Percentiles rank a stretch among this genome's conserved stretches.
phyloP scores from a whole-genome alignment of 2,113 vertebrate species.

The Jaculus jaculus region DNA sequence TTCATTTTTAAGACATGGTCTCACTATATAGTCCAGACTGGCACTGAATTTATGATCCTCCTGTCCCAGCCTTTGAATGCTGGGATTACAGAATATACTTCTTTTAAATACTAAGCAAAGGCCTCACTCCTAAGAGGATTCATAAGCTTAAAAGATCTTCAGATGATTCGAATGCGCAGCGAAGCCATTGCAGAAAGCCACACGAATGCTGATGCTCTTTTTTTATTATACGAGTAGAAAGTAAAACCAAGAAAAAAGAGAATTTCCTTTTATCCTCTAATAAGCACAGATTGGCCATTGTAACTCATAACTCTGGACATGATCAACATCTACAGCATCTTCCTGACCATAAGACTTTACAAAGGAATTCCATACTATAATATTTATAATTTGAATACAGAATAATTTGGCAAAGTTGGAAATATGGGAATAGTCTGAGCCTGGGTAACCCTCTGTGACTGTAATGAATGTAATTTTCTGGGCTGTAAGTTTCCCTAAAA shows the following conservation, averaged over 20 bases:
- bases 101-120: constrained; percentile 25
- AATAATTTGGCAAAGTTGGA: constrained; percentile 23
- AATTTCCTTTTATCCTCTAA: background rate
- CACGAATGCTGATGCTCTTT: background rate
- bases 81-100: background rate
- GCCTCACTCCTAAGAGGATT: background rate
- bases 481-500: constrained; percentile 63
- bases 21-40: background rate
- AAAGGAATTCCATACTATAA: constrained; percentile 2
- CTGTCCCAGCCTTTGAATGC: background rate
- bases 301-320: background rate
- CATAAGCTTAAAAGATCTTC: background rate
- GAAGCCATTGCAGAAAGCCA: background rate
- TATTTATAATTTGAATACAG: background rate
- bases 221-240: constrained; percentile 38
- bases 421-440: constrained; percentile 17
- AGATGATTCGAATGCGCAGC: background rate
- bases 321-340: background rate
- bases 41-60: background rate
- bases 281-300: background rate
- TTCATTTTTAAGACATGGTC: background rate
- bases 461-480: constrained; percentile 63
- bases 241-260: background rate
- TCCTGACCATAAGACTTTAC: constrained; percentile 17
- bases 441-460: constrained; percentile 32